Evolutionary conservation across 2,113 vertebrate species (phyloP), one percentile per base, ranked within the genome.

Genomic region (Hassar affinis): DNA sequence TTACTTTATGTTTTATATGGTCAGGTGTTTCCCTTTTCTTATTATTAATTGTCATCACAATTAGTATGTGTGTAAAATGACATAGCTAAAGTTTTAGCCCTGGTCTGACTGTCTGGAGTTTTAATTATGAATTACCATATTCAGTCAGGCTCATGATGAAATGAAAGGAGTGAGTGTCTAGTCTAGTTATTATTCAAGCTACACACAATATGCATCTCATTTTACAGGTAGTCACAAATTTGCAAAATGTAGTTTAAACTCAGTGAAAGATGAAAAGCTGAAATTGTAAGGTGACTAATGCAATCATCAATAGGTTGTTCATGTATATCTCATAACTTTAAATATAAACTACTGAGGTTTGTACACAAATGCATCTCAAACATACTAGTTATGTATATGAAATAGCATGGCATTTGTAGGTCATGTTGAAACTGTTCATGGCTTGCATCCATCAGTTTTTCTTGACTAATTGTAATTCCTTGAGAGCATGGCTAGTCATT

Each of bases 401-500:
- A 59, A 54, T 38, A 68, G 17, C 49, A 30, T 82, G 35, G 62
- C 45, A 69, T 84, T 80, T 80, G 38, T 42, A 68, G 27, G 52
- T 49, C 47, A 25, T 56, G 2, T 54, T 83, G 51, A 80, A 80
- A 52, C 54, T 86, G 42, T 77, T 66, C 54, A 81, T 81, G 52
- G 25, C 74, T 78, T 80, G 54, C 33, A 83, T 74, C 62, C 79
- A 86, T 86, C 77, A 88, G 78, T 86, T 86, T 89, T 81, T 89
- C 72, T 83, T 69, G 84, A 79, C 81, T 91, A 89, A 92, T 90
- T 92, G 84, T 89, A 86, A 91, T 92, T 93, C 90, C 80, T 79
- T 88, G 87, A 91, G 92, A 92, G 89, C 90, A 91, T 85, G 87
- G 87, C 89, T 87, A 85, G 88, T 92, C 87, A 89, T 93, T 89